Conservation (phyloP, 1,140 invertebrate species). For the Gonatopus flavifemur region DNA sequence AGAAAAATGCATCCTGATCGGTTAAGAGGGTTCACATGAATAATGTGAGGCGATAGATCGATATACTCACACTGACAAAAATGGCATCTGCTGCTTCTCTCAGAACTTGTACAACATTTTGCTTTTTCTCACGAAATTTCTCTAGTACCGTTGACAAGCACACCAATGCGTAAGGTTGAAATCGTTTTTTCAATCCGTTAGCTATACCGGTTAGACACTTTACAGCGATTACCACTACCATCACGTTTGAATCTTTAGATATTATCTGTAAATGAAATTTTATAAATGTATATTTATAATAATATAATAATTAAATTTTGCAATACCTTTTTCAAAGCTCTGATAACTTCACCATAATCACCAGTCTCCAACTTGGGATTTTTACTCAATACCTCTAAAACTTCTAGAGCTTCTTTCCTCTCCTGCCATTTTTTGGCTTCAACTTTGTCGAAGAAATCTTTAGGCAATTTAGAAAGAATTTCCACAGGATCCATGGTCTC, state of each 20-base stretch:
- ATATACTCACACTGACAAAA: slow-evolving; percentile 72
- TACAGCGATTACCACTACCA: slow-evolving; percentile 84
- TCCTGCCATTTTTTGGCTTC: slow-evolving; percentile 99
- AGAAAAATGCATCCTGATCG: no score
- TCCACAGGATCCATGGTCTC: slow-evolving; percentile 91
- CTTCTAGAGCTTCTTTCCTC: slow-evolving; percentile 87
- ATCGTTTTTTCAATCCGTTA: slow-evolving; percentile 84
- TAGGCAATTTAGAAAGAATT: slow-evolving; percentile 88
- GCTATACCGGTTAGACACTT: slow-evolving; percentile 85
- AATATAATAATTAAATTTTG: neutral
- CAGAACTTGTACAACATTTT: slow-evolving; percentile 81
- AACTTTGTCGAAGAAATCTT: slow-evolving; percentile 94
- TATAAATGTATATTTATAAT: slow-evolving; percentile 17
- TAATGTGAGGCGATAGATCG: neutral
- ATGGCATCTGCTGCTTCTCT: slow-evolving; percentile 92
- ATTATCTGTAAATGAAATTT: slow-evolving; percentile 65
- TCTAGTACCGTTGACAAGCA: slow-evolving; percentile 83
- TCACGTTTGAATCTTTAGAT: slow-evolving; percentile 93
- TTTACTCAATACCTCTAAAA: slow-evolving; percentile 75
- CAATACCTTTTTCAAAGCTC: slow-evolving; percentile 86
- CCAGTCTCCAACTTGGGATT: slow-evolving; percentile 87
- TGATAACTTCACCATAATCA: slow-evolving; percentile 90
- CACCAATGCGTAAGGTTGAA: slow-evolving; percentile 79
- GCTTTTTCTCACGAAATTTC: slow-evolving; percentile 98
- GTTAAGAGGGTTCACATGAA: no score